Percentiles rank a stretch among this genome's conserved stretches.
phyloP scores from a whole-genome alignment of 1,140 invertebrate genomes.

The Drosophila azteca region DNA sequence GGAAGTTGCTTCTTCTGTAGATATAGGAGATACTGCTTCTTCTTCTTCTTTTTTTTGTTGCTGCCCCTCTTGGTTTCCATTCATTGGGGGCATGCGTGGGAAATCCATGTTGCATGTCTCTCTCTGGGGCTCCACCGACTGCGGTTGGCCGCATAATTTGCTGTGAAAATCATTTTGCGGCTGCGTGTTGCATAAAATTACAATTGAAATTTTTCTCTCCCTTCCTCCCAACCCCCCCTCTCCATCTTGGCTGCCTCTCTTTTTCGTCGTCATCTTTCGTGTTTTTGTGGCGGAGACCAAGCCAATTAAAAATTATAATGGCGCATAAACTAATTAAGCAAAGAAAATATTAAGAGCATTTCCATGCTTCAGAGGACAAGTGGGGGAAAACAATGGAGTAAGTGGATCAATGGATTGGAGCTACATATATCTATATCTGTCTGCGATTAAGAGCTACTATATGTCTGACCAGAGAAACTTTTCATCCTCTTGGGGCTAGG shows the following conservation, averaged over 20 bases:
- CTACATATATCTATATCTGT: too few species aligned
- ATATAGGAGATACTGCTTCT: conserved; percentile 1
- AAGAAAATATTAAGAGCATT: conserved; percentile 36
- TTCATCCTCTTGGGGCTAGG: too few species aligned
- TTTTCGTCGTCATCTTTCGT: conserved; percentile 16
- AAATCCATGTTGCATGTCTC: conserved; percentile 68
- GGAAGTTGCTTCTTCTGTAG: conserved; percentile 59
- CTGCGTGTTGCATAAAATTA: conserved; percentile 79
- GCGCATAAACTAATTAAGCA: conserved; percentile 57
- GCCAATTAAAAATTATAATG: conserved; percentile 70
- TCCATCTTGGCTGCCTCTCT: conserved; percentile 1
- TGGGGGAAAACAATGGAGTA: background rate
- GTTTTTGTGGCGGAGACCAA: conserved; percentile 34
- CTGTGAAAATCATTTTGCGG: conserved; percentile 79
- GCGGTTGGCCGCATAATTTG: conserved; percentile 79
- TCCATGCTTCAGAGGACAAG: conserved; percentile 43
- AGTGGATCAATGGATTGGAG: too few species aligned
- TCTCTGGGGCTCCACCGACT: conserved; percentile 30
- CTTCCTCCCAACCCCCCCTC: too few species aligned
- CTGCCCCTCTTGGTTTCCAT: conserved; percentile 50
- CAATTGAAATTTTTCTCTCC: conserved; percentile 51
- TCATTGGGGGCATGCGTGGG: conserved; percentile 67
- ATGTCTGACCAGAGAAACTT: too few species aligned
- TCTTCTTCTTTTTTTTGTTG: conserved; percentile 8
- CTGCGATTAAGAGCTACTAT: too few species aligned